These are phyloP conservation scores for Scaptodrosophila latifasciaeformis DNA, from an alignment of 2,888 invertebrate species.

Conservation along the genomic window DNA sequence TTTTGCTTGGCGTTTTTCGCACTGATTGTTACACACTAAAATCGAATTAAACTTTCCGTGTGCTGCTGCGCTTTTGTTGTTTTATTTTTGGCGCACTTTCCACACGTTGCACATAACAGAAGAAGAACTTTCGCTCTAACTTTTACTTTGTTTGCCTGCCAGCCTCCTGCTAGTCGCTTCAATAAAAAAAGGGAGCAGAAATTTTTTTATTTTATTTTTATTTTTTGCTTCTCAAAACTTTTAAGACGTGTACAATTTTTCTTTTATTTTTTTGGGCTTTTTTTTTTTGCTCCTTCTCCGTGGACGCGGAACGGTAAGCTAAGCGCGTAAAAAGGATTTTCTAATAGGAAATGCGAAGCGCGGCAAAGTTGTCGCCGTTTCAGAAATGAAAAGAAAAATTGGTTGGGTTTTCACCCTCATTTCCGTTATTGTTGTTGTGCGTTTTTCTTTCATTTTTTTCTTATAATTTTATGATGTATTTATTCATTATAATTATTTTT, in stretches of 20 bases:
- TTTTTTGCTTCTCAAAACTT: slow-evolving; percentile 26
- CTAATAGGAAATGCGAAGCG: slow-evolving; percentile 36
- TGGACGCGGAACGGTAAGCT: slow-evolving; percentile 17
- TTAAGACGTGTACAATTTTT: slow-evolving; percentile 40
- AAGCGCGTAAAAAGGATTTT: slow-evolving; percentile 51
- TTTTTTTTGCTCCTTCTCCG: neutral
- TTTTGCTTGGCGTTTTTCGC: slow-evolving; percentile 37
- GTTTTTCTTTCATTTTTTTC: neutral
- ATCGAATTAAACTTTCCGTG: slow-evolving; percentile 62
- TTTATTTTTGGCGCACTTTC: slow-evolving; percentile 49
- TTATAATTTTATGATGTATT: neutral
- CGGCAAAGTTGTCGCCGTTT: slow-evolving; percentile 34
- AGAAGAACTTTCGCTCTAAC: slow-evolving; percentile 62
- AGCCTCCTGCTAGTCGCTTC: neutral
- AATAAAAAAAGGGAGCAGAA: slow-evolving; percentile 15
- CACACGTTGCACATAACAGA: slow-evolving; percentile 46
- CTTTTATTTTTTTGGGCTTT: slow-evolving; percentile 6
- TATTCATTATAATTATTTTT: slow-evolving; percentile 4
- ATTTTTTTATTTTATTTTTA: neutral
- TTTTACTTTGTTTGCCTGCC: slow-evolving; percentile 60
- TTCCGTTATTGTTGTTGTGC: slow-evolving; percentile 30
- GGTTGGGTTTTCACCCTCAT: neutral
- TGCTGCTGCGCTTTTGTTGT: slow-evolving; percentile 17
- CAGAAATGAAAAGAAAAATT: too few species aligned
- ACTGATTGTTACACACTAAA: slow-evolving; percentile 66